phyloP scores from a whole-genome alignment of 2,888 invertebrate genomes.

The Synanthedon vespiformis region DNA sequence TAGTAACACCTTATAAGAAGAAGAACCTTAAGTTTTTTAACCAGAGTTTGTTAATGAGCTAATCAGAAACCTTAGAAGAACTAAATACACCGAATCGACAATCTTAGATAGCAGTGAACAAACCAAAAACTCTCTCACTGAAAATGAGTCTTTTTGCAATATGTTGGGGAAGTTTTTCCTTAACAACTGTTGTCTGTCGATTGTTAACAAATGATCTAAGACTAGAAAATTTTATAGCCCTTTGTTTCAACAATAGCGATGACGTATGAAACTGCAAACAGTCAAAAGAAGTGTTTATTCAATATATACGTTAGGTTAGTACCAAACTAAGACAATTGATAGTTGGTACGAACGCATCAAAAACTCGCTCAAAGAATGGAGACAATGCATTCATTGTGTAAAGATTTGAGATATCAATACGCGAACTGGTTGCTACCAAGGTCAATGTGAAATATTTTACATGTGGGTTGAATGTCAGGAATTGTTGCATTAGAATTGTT shows the following conservation, averaged over 20 bases:
- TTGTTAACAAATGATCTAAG: too few relatives aligned
- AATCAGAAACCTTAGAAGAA: too few relatives aligned
- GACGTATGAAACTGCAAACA: background rate
- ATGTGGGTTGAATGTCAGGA: constrained; percentile 19
- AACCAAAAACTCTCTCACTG: too few relatives aligned
- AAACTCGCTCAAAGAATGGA: constrained; percentile 1
- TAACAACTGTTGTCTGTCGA: too few relatives aligned
- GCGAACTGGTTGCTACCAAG: constrained; percentile 17
- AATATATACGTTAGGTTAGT: background rate
- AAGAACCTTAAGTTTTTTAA: too few relatives aligned
- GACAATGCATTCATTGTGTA: constrained; percentile 7
- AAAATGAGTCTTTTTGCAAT: too few relatives aligned
- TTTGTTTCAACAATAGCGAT: background rate
- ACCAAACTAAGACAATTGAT: background rate
- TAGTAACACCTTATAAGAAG: too few relatives aligned
- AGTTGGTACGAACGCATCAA: background rate
- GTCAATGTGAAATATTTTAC: constrained; percentile 26
- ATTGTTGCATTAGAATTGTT: background rate
- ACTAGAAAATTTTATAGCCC: too few relatives aligned
- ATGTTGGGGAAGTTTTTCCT: too few relatives aligned
- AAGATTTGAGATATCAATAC: background rate
- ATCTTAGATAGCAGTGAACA: too few relatives aligned
- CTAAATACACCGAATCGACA: too few relatives aligned
- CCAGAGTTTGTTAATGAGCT: too few relatives aligned
- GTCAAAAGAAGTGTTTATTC: background rate